Evolutionary conservation across 2,888 invertebrate species (phyloP), one percentile per base, ranked within the genome.

Genomic region (Glyphotaelius pellucidus): DNA sequence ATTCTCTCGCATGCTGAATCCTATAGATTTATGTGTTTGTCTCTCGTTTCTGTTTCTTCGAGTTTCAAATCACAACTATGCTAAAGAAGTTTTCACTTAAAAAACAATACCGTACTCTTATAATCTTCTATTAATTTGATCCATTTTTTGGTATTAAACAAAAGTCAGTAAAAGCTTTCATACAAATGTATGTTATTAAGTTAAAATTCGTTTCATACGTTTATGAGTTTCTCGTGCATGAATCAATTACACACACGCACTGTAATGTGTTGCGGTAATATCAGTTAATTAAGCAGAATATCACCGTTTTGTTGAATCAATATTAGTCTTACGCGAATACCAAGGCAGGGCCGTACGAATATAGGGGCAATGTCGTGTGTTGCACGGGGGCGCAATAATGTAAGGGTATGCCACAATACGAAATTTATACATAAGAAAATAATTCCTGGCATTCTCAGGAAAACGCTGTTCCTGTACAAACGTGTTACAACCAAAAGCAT

Each of bases 291-390:
- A 89, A 89, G n/a, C 80, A 30, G 35, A 32, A 89, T 79, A n/a
- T 67, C 67, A 67, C 12, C 9, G 80, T 79, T 35, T 79, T 86
- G 47, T 90, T 90, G 47, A 90, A 86, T 86, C 86, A 90, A 42
- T 79, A 79, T 80, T 5, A 79, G 19, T 79, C 38, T 30, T 67
- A 80, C 31, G 90, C 15, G 83, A 67, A 90, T 86, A 83, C 25
- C 19, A 31, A 81, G 19, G 67, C 32, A 81, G 14, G 81, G 35
- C 83, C 35, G 35, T 1, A 9, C 31, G 52, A 11, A 5, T 42
- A 47, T 15, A 25, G 47, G 47, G 19, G 14, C 12, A n/a, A 31
- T 3, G 32, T 31, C 7, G 15, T 32, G 32, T 31, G 15, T 19
- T 19, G 1, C 32, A 14, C 81, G 15, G 32, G 31, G 32, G 85